Percentiles rank a stretch among this genome's conserved stretches.
These are phyloP conservation scores for Lepus timidus DNA, from an alignment of 2,113 vertebrate species.

Conservation along the genomic window DNA sequence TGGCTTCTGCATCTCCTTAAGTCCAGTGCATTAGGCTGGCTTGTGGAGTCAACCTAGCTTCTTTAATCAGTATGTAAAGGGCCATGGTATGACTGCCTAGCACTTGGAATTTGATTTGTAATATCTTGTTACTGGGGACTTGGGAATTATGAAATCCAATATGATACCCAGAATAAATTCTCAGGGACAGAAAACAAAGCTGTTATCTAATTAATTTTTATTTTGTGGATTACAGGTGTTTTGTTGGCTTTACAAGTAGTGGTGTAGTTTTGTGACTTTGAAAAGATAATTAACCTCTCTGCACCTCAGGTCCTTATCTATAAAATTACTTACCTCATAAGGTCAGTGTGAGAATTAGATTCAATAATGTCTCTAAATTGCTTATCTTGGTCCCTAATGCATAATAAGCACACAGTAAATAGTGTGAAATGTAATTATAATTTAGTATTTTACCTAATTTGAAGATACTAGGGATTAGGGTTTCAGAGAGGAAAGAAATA, in stretches of 20 bases:
- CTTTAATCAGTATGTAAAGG: not conserved
- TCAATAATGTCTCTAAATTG: not conserved
- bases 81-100: not conserved
- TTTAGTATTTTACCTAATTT: conserved; percentile 47
- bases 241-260: not conserved
- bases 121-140: not conserved
- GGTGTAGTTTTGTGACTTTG: conserved; percentile 17
- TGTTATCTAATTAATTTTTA: conserved; percentile 27
- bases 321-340: conserved; percentile 52
- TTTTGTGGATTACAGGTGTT: not conserved
- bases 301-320: not conserved
- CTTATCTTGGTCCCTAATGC: not conserved
- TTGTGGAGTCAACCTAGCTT: not conserved
- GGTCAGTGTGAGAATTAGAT: conserved; percentile 48
- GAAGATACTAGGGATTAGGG: not conserved
- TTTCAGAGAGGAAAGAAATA: not conserved
- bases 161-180: not conserved
- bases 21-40: not conserved
- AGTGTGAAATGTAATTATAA: conserved; percentile 13
- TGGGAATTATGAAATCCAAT: not conserved
- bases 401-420: not conserved
- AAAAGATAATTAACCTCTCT: conserved; percentile 60
- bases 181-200: not conserved
- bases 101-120: not conserved
- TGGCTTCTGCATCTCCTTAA: not conserved